Base-by-base conservation (phyloP, 2,113 vertebrate species). In the Carassius auratus region DNA sequence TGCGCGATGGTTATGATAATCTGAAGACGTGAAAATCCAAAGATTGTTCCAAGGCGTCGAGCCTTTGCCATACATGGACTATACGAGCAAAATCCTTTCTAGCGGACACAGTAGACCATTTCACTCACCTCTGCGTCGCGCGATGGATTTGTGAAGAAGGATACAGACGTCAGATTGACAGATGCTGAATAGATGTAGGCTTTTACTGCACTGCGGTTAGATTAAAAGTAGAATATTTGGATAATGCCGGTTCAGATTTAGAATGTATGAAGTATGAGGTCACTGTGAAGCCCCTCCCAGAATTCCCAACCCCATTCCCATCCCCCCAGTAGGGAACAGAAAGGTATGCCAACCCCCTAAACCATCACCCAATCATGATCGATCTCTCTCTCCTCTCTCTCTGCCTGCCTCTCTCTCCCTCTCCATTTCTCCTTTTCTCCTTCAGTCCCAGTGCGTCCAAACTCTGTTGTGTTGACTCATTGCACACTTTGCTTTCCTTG, bases 241-340 rank as follows among this genome's bases (percentile, higher is more conserved):
- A 15, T 15, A 78, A 82, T 68, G 73, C 87, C 84, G 86, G 77
- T 69, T 86, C 81, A 66, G 83, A 26, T 48, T 84, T 83, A 69
- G 81, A 87, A 82, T 87, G 85, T 90, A 88, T 87, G 81, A 73
- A 23, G 81, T 83, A 73, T 83, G 87, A 88, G 79, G 84, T 81
- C 79, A 88, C 84, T 64, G 55, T 66, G 64, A 87, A 68, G 79
- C 85, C 87, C 86, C 90, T 84, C 88, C 90, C 55, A 75, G 17
- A 73, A 83, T 30, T 81, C 15, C 3, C 78, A 81, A 71, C 64
- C 42, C 52, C 81, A 79, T 81, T 55, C 76, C 86, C 81, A 80
- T 81, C 85, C 55, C 55, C 85, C 69, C 71, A 81, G 71, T 74
- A 81, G 55, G 45, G 23, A 73, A 52, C 5, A 42, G 50, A 7